Percentiles rank a stretch among this genome's conserved stretches.
phyloP scores from a whole-genome alignment of 2,113 vertebrate genomes.

The Campylomormyrus numenius region DNA sequence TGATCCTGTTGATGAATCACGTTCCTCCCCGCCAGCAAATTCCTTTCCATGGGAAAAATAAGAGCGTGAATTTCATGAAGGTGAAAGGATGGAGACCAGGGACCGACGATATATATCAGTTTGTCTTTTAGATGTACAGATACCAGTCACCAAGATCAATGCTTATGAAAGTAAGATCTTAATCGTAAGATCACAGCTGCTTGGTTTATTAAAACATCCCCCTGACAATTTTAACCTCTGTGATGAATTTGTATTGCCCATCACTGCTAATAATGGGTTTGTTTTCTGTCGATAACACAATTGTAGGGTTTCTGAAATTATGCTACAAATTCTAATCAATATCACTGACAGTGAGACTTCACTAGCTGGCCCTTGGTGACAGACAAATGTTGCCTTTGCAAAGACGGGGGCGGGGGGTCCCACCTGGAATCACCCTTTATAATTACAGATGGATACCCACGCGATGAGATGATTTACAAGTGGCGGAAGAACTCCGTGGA shows the following conservation, averaged over 20 bases:
- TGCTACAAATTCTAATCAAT: constrained; percentile 19
- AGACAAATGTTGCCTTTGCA: constrained; percentile 32
- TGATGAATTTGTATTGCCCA: constrained; percentile 42
- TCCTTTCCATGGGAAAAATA: neutral
- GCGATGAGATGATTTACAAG: constrained; percentile 92
- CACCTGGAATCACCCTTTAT: constrained; percentile 37
- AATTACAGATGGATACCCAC: constrained; percentile 89
- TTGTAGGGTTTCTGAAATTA: constrained; percentile 15
- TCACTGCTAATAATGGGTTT: constrained; percentile 36
- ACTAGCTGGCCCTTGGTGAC: neutral
- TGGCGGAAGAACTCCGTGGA: constrained; percentile 94
- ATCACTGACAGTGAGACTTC: neutral
- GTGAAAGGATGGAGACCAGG: neutral
- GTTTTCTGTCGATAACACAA: constrained; percentile 31
- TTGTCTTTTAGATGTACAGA: neutral
- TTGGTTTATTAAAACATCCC: constrained; percentile 28
- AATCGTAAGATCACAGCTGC: constrained; percentile 33
- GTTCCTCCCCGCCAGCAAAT: neutral
- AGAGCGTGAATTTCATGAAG: neutral
- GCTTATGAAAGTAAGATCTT: constrained; percentile 24
- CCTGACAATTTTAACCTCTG: constrained; percentile 34
- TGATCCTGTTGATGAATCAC: neutral
- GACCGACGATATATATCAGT: neutral
- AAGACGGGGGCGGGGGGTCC: constrained; percentile 16
- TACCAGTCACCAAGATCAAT: constrained; percentile 18